These are phyloP conservation scores for Thrips palmi DNA, from an alignment of 1,140 invertebrate species.

Conservation along the genomic window DNA sequence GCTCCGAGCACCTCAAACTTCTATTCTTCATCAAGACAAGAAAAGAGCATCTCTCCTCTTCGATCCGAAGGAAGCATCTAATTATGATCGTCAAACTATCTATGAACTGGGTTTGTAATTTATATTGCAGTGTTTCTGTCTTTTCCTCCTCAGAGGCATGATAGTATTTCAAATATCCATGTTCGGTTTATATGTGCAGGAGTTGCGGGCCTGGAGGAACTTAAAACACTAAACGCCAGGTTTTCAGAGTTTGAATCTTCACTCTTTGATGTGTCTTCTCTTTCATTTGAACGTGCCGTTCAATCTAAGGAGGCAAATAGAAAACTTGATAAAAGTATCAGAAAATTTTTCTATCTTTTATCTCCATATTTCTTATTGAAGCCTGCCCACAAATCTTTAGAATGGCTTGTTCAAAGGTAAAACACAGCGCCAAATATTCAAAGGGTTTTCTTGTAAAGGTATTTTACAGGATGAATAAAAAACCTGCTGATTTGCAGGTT, in stretches of 20 bases:
- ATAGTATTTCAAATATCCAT: constrained; percentile 2
- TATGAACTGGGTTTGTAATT: constrained; percentile 48
- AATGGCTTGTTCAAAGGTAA: constrained; percentile 71
- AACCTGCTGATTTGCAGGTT: constrained; percentile 33
- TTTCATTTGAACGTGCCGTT: constrained; percentile 61
- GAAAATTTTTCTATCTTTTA: constrained; percentile 56
- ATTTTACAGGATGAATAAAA: not conserved
- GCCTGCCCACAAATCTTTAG: constrained; percentile 70
- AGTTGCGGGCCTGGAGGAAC: constrained; percentile 58
- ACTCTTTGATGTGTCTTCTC: constrained; percentile 54
- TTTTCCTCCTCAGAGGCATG: not conserved
- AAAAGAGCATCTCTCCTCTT: constrained; percentile 70
- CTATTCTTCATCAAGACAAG: constrained; percentile 38
- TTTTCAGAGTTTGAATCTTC: constrained; percentile 56
- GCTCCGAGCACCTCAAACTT: constrained; percentile 59
- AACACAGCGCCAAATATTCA: not conserved
- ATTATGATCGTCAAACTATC: constrained; percentile 61
- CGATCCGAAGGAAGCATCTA: constrained; percentile 71
- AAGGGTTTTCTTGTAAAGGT: constrained; percentile 3
- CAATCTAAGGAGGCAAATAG: constrained; percentile 54
- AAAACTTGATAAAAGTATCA: constrained; percentile 54
- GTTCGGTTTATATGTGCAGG: constrained; percentile 22
- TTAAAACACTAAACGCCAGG: constrained; percentile 45
- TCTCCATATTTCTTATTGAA: constrained; percentile 76
- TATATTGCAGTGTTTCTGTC: too few species aligned